These are phyloP conservation scores for Verasper variegatus DNA, from an alignment of 2,113 vertebrate genomes.

Conservation along the genomic window DNA sequence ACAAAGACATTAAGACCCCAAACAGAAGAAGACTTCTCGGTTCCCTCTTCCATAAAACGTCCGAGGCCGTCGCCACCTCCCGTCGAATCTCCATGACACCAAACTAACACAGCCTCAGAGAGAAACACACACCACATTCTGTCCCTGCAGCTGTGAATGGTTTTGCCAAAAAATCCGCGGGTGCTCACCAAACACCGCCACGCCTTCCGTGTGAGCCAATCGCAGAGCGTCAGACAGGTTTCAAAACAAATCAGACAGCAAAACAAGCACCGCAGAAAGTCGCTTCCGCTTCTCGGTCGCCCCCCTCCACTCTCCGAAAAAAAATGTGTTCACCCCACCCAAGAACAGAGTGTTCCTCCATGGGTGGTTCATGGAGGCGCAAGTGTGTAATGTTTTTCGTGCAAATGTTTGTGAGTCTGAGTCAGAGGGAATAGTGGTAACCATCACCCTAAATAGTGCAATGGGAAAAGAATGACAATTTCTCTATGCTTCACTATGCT, in stretches of 20 bases:
- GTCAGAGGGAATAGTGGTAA: conserved; percentile 54
- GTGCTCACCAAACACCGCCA: conserved; percentile 57
- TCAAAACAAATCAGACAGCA: conserved; percentile 62
- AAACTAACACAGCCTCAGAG: conserved; percentile 47
- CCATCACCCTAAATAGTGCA: conserved; percentile 59
- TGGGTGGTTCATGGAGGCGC: conserved; percentile 67
- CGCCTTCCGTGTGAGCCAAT: conserved; percentile 61
- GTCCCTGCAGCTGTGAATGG: conserved; percentile 62
- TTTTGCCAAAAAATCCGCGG: conserved; percentile 49
- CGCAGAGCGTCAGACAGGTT: conserved; percentile 45
- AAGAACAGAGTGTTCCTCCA: conserved; percentile 76
- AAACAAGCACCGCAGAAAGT: conserved; percentile 56
- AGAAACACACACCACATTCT: conserved; percentile 52
- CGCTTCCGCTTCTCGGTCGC: conserved; percentile 42
- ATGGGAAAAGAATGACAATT: conserved; percentile 52
- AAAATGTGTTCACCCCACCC: conserved; percentile 62
- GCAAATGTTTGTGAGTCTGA: conserved; percentile 48
- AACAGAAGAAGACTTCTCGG: conserved; percentile 26
- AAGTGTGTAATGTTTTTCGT: conserved; percentile 58
- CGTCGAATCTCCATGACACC: conserved; percentile 53
- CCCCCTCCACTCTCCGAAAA: conserved; percentile 51
- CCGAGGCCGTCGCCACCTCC: conserved; percentile 7
- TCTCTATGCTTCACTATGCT: conserved; percentile 17
- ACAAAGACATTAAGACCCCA: conserved; percentile 28
- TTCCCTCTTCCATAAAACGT: conserved; percentile 21